These are phyloP conservation scores for Muschampia plurimacula DNA, from an alignment of 2,888 invertebrate species.

Conservation along the genomic window DNA sequence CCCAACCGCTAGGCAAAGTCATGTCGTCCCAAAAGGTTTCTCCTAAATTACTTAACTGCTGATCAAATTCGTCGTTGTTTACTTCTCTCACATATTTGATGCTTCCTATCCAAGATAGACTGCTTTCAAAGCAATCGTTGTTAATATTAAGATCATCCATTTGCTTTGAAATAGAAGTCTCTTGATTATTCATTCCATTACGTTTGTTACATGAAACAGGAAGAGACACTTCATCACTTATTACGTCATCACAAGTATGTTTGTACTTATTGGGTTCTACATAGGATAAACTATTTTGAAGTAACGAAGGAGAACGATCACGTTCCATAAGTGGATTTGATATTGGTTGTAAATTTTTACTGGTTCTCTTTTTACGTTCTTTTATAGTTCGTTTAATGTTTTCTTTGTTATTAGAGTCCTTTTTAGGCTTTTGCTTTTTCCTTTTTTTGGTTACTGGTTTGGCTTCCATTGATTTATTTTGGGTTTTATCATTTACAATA, in stretches of 20 bases:
- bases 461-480: not conserved
- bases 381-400: not conserved
- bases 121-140: constrained; percentile 46
- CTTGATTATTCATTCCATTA: constrained; percentile 30
- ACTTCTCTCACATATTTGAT: constrained; percentile 66
- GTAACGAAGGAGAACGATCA: not conserved
- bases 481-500: not conserved
- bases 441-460: not conserved
- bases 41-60: constrained; percentile 45
- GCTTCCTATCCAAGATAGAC: constrained; percentile 70
- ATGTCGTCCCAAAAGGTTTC: constrained; percentile 66
- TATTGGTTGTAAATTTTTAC: not conserved
- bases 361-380: not conserved
- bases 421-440: not conserved
- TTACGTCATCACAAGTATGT: constrained; percentile 1
- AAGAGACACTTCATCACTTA: constrained; percentile 8
- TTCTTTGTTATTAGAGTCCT: not conserved
- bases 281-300: not conserved
- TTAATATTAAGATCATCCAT: constrained; percentile 21
- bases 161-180: constrained; percentile 32
- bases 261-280: constrained; percentile 4
- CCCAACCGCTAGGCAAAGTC: constrained; percentile 57
- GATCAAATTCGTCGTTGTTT: constrained; percentile 56
- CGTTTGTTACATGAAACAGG: not conserved
- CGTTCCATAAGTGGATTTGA: not conserved